Percentiles rank a stretch among this genome's conserved stretches.
These are phyloP conservation scores for Ibycter americanus DNA, from an alignment of 2,797 vertebrate species.

Conservation along the genomic window DNA sequence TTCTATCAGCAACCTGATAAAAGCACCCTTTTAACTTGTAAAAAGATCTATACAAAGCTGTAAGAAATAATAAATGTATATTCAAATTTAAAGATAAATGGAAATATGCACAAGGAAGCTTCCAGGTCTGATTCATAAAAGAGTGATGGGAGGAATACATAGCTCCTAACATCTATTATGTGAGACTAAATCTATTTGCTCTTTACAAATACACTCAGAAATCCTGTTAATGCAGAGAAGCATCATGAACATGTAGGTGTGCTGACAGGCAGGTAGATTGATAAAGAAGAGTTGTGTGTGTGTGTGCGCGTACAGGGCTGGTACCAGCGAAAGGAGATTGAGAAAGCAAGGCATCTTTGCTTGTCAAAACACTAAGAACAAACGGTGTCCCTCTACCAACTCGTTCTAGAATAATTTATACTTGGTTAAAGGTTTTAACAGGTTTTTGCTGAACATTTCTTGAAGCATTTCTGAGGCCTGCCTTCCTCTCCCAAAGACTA, in stretches of 20 bases:
- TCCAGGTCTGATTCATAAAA: neutral
- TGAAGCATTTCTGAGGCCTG: neutral
- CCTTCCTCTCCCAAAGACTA: neutral
- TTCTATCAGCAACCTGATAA: neutral
- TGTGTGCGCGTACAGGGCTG: neutral
- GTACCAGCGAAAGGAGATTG: neutral
- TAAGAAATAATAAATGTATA: neutral
- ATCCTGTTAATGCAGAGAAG: neutral
- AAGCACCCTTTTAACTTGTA: neutral
- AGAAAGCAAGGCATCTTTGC: neutral
- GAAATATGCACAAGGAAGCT: neutral
- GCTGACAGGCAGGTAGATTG: neutral
- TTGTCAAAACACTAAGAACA: neutral
- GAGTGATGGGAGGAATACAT: neutral
- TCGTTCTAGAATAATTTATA: neutral
- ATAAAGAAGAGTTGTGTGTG: neutral
- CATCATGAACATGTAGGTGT: neutral
- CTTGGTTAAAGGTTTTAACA: neutral
- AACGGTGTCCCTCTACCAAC: neutral
- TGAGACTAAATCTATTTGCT: neutral
- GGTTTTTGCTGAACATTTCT: fast-evolving
- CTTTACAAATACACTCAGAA: neutral
- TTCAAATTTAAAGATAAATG: neutral
- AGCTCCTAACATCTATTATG: neutral
- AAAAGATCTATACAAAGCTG: neutral